phyloP scores from a whole-genome alignment of 2,797 vertebrate genomes.

The Hafferia zeledoni region DNA sequence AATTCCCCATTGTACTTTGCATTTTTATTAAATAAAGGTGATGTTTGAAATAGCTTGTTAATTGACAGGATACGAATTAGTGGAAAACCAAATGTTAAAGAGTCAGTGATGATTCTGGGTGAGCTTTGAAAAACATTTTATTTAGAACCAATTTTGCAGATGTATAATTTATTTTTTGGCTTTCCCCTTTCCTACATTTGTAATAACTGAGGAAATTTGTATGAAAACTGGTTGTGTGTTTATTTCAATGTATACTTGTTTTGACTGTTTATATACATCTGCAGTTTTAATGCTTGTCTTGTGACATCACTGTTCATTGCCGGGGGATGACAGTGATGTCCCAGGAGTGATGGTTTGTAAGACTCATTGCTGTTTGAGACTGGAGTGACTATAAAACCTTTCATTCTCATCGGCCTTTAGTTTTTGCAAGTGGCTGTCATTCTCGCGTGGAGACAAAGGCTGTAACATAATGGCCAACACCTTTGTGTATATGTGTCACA shows the following conservation, averaged over 20 bases:
- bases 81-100: constrained; percentile 14
- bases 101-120: constrained; percentile 32
- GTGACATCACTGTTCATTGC: not conserved
- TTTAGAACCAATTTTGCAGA: constrained; percentile 31
- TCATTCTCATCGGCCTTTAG: not conserved
- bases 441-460: not conserved
- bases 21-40: constrained; percentile 62
- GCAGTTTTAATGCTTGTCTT: not conserved
- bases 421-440: not conserved
- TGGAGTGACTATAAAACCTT: not conserved
- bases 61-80: constrained; percentile 62
- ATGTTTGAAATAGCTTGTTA: constrained; percentile 53
- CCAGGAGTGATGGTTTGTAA: not conserved
- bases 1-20: constrained; percentile 52
- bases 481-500: not conserved
- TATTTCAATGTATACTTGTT: not conserved
- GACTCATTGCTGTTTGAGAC: not conserved
- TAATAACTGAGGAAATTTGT: constrained; percentile 25
- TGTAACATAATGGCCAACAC: fast-evolving
- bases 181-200: not conserved
- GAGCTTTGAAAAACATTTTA: constrained; percentile 42
- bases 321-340: not conserved
- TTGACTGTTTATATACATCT: not conserved
- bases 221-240: constrained; percentile 10
- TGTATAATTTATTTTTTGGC: constrained; percentile 31